A percentile compares a stretch with the other conserved stretches of the same genome.
Conservation (phyloP, 2,888 invertebrate species). For the Bursaphelenchus okinawaensis region DNA sequence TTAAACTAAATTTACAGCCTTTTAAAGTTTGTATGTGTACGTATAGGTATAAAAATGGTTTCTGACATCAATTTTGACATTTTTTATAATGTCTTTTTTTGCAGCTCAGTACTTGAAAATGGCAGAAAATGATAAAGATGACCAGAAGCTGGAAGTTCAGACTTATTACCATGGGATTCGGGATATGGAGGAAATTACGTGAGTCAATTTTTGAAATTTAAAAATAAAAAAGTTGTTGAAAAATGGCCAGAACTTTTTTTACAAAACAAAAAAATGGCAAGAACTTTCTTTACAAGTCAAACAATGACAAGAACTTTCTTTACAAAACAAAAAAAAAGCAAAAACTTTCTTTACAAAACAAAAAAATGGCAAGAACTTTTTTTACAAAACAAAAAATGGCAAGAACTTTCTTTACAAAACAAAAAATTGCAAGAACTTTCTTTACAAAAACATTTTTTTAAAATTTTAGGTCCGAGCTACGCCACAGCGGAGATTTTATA, state of each 20-base stretch:
- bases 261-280: not conserved
- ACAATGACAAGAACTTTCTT: not conserved
- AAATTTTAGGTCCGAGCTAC: conserved; percentile 18
- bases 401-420: not conserved
- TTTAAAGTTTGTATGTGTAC: too few relatives aligned
- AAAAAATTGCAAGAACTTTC: not conserved
- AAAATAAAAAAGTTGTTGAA: too few relatives aligned
- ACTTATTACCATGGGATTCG: conserved; percentile 36
- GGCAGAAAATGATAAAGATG: too few relatives aligned
- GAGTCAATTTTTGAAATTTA: conserved; percentile 8
- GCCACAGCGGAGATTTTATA: conserved; percentile 33
- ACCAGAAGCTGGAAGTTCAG: conserved; percentile 31
- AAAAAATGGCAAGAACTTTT: not conserved
- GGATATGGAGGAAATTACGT: conserved; percentile 31
- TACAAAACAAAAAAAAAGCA: not conserved
- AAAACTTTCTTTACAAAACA: not conserved
- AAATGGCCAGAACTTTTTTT: not conserved
- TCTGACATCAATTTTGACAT: too few relatives aligned
- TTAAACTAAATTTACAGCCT: too few relatives aligned
- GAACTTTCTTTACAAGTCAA: not conserved
- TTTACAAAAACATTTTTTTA: not conserved
- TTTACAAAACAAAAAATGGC: not conserved
- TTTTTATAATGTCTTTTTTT: too few relatives aligned
- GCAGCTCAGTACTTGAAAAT: too few relatives aligned
- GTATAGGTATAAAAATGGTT: too few relatives aligned